Conservation (phyloP, 2,888 invertebrate genomes). For the Ametastegia equiseti region DNA sequence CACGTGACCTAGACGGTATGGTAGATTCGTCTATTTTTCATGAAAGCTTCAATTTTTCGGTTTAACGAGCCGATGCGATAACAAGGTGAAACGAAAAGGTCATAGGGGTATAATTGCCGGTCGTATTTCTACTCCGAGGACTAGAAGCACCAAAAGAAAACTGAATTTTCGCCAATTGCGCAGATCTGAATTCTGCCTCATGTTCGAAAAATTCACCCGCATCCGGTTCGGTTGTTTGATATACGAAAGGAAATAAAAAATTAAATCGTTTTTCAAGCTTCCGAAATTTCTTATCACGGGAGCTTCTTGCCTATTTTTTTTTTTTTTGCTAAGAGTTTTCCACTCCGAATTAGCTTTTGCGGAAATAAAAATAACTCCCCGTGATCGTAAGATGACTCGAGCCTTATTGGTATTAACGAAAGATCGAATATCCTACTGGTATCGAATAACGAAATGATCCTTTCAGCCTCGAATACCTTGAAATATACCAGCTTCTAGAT, state of each 20-base stretch:
- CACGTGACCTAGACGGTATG: neutral
- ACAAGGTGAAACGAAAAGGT: constrained; percentile 24
- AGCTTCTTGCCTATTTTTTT: no score
- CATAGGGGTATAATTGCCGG: constrained; percentile 4
- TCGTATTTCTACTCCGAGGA: neutral
- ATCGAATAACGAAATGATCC: constrained; percentile 30
- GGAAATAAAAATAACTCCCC: neutral
- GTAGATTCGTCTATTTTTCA: neutral
- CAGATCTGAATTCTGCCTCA: neutral
- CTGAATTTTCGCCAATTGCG: neutral
- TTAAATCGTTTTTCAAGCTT: neutral
- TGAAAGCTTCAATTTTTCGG: constrained; percentile 30
- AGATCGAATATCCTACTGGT: constrained; percentile 22
- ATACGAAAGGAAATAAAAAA: neutral
- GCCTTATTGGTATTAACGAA: neutral
- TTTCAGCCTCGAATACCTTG: constrained; percentile 10
- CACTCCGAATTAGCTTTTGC: neutral
- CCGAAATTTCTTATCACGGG: no score
- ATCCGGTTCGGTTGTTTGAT: neutral
- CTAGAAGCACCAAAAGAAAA: neutral
- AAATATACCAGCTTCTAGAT: constrained; percentile 4
- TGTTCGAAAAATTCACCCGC: neutral
- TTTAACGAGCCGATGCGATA: constrained; percentile 46
- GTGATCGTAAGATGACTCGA: no score
- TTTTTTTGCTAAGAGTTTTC: no score